Evolutionary conservation across 1,140 invertebrate species (phyloP), one percentile per base, ranked within the genome.

Genomic region (Drosophila neocordata): DNA sequence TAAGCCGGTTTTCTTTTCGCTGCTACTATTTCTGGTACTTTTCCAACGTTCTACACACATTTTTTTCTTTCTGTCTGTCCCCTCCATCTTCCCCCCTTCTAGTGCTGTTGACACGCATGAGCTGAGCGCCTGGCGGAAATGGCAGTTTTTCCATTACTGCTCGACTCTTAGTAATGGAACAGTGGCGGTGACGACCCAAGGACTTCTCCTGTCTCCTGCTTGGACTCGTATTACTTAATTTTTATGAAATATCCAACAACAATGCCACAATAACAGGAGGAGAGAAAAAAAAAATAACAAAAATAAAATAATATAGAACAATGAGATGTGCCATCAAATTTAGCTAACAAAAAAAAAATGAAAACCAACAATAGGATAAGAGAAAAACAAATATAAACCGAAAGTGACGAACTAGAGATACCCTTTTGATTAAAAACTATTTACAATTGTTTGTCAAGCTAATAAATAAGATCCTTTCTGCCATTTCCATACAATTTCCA

Each of bases 121-220:
- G 65, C 63, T 63, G 81, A 63, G 70, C 70, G 73, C 63, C 64
- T 67, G 67, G 70, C 78, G 83, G 82, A 85, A 79, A 88, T 85
- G 83, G 83, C 79, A 88, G 74, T 78, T 88, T 82, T 85, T 85
- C 83, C 78, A 88, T 85, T 85, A 87, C 74, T 66, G 61, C 22
- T 65, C 72, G 66, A 58, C 70, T 61, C 51, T 74, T 58, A 65
- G 61, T 56, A 59, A 59, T 31, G 53, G 53, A 18, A 13, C 13
- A 11, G 12, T 4, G 13, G 27, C 7, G 53, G 8, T 11, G 53
- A 53, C 18, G 18, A 27, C 6, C 20, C 51, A 15, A 56, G 53
- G 12, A 15, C 65, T 12, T n/a, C n/a, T n/a, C 18, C 31, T 9
- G 12, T 31, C 22, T 34, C 61, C 34, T 24, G 37, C 24, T 35